Evolutionary conservation across 2,888 invertebrate genomes (phyloP), one percentile per base, ranked within the genome.

Genomic region (Monopis laevigella): DNA sequence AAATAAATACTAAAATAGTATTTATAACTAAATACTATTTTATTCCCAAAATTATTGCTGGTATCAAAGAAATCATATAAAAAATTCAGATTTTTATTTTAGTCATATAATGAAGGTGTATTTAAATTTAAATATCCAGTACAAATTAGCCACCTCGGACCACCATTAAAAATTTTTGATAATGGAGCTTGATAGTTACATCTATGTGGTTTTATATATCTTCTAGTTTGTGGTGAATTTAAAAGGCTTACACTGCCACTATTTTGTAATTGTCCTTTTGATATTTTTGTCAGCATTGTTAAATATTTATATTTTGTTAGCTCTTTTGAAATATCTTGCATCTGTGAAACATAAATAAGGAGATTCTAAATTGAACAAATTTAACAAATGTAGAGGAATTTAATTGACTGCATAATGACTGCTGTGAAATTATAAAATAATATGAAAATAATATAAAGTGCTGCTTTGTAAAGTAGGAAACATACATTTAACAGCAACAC

Each of bases 121-220:
- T 80, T 80, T 41, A 78, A 13, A 53, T 77, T 77, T 32, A 80
- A 48, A 48, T 80, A 80, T 36, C 78, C 78, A 26, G 74, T 74
- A 48, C 78, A 80, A 45, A 80, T 58, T 26, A 78, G 45, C 78
- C 78, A 80, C 49, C 72, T 77, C 10, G 75, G 71, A 2, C 77
- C 75, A 8, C 65, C 65, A n/a, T n/a, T n/a, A 45, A 71, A 68
- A 38, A 75, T 38, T 54, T 50, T 63, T 1, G 75, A 55, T 5
- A 75, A 49, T 47, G 59, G 62, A 4, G 78, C 72, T 49, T 73
- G 75, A 45, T 77, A 65, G 46, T 78, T 80, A 45, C 78, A 80
- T 52, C 78, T 56, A 43, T 80, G 77, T 16, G 78, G 73, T 53
- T 77, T 78, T 10, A 78, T 74, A 45, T 73, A 80, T 56, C 78